phyloP scores from a whole-genome alignment of 2,113 vertebrate species.

The Oncorhynchus nerka region DNA sequence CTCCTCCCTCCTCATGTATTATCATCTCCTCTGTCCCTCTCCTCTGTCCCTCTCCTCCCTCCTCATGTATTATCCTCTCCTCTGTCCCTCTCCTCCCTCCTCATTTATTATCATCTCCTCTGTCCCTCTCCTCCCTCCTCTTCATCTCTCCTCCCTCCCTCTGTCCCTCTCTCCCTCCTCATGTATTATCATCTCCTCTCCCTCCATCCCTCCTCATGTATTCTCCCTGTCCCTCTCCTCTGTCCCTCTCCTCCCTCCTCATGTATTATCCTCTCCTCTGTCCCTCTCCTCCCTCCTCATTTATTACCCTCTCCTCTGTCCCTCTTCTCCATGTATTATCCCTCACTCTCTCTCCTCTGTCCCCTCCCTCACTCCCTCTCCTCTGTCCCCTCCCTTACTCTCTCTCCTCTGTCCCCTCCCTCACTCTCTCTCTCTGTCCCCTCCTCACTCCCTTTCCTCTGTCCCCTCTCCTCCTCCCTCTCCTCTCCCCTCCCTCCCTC shows the following conservation, averaged over 20 bases:
- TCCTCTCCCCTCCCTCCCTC: no score
- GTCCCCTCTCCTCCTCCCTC: not conserved
- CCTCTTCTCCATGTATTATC: not conserved
- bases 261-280: not conserved
- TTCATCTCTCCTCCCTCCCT: no score
- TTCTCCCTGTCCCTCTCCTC: no score
- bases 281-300: no score
- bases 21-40: not conserved
- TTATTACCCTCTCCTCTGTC: not conserved
- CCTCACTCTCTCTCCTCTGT: not conserved
- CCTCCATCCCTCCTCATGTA: no score
- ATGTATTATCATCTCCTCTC: no score
- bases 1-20: not conserved
- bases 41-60: not conserved
- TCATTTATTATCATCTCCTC: not conserved
- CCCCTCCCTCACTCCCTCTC: not conserved
- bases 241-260: not conserved
- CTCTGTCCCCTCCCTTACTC: not conserved
- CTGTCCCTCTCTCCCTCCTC: no score
- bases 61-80: no score
- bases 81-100: no score
- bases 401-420: not conserved
- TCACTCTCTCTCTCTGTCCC: constrained; percentile 27
- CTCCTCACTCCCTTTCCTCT: constrained; percentile 6
- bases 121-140: not conserved